Evolutionary conservation across 2,113 vertebrate species (phyloP).

Genomic region (Mesoclemmys tuberculata): DNA sequence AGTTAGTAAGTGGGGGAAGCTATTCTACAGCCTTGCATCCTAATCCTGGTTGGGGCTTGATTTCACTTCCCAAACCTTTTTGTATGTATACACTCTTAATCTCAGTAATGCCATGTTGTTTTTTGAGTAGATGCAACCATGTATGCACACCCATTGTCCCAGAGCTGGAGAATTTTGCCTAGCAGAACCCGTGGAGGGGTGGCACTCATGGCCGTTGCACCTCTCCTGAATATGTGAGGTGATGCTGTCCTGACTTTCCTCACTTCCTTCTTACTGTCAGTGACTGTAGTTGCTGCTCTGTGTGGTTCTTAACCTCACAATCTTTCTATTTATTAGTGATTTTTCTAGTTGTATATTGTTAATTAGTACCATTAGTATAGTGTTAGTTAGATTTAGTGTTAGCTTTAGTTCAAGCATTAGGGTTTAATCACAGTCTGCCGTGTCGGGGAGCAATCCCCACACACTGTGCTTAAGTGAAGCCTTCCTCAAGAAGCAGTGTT

Average conservation of each 20-base stretch:
- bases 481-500: background rate
- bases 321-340: background rate
- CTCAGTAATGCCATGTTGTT: background rate
- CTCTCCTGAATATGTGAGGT: background rate
- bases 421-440: background rate
- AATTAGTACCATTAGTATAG: background rate
- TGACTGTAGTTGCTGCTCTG: background rate
- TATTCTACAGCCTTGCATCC: background rate
- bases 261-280: background rate
- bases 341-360: background rate
- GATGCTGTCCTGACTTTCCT: background rate
- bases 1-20: background rate
- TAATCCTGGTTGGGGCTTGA: background rate
- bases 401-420: background rate
- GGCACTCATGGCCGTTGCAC: background rate
- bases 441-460: background rate
- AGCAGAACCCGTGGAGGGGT: background rate
- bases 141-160: background rate
- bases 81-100: no score
- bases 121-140: background rate
- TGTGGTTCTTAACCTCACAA: background rate
- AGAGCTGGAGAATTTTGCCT: background rate
- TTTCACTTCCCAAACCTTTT: background rate
- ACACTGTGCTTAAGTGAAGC: background rate
- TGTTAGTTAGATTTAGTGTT: background rate